Percentiles rank a stretch among this genome's conserved stretches.
Evolutionary conservation across 2,888 invertebrate genomes (phyloP).

Genomic region (Petrolisthes manimaculis): DNA sequence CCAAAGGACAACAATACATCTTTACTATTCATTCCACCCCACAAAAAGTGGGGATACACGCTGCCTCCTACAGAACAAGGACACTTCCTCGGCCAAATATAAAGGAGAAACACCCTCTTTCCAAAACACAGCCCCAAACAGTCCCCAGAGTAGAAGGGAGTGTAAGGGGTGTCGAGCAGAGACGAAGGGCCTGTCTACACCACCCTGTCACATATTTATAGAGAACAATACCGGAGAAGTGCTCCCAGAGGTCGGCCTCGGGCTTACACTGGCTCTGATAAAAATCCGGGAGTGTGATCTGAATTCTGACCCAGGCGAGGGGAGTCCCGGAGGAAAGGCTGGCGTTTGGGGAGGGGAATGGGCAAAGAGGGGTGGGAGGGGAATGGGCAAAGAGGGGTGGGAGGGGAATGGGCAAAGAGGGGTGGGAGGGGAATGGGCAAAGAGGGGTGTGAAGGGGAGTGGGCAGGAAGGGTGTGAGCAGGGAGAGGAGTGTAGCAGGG

Average conservation of each 20-base stretch:
- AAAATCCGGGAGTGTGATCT: constrained; percentile 20
- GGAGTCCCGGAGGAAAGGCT: constrained; percentile 12
- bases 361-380: neutral
- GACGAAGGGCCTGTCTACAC: neutral
- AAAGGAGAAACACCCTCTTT: too few species aligned
- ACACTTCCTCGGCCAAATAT: too few species aligned
- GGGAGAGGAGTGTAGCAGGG: neutral
- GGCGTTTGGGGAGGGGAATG: neutral
- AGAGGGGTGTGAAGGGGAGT: neutral
- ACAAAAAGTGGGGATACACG: too few species aligned
- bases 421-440: neutral
- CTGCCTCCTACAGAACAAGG: too few species aligned
- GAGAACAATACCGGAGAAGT: constrained; percentile 16
- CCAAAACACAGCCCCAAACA: too few species aligned
- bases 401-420: neutral
- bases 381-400: neutral
- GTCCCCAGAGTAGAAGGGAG: too few species aligned
- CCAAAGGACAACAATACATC: too few species aligned
- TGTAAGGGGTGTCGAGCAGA: neutral
- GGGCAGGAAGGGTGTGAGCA: neutral
- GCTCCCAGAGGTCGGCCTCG: neutral
- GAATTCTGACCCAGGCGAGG: constrained; percentile 4
- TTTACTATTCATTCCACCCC: too few species aligned
- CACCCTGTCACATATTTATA: constrained; percentile 26
- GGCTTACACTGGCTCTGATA: constrained; percentile 6